phyloP scores from a whole-genome alignment of 2,888 invertebrate genomes.

The Resseliella maxima region DNA sequence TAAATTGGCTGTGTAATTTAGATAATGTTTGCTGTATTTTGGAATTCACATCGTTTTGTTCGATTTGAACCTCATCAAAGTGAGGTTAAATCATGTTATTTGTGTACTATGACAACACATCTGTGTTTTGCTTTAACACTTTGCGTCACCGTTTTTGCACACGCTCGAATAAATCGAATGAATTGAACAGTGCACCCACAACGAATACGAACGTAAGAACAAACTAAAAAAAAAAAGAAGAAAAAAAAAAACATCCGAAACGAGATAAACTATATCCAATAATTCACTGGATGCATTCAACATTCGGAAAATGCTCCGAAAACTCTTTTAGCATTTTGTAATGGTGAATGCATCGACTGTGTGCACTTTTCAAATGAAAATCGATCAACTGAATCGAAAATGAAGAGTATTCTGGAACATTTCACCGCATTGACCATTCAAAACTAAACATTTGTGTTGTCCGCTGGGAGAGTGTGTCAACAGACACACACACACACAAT shows the following conservation, averaged over 20 bases:
- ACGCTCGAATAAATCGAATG: not conserved
- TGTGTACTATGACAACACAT: not conserved
- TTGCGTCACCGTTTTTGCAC: not conserved
- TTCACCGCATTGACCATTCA: constrained; percentile 41
- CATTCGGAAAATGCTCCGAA: too few species aligned
- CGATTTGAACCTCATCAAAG: not conserved
- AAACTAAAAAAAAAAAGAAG: not conserved
- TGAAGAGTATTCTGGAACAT: not conserved
- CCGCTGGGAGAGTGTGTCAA: not conserved
- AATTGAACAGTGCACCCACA: not conserved
- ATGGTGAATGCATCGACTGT: not conserved
- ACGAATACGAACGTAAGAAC: not conserved
- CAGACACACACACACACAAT: not conserved
- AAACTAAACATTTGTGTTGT: not conserved
- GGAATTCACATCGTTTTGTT: not conserved
- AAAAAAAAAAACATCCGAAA: too few species aligned
- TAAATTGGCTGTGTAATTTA: not conserved
- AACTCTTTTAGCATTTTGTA: too few species aligned
- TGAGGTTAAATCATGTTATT: not conserved
- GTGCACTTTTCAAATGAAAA: not conserved
- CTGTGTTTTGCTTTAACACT: not conserved
- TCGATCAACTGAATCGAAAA: not conserved
- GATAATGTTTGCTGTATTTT: constrained; percentile 22
- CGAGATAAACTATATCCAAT: not conserved
- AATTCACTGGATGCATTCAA: not conserved